Evolutionary conservation across 2,797 vertebrate species (phyloP).

Genomic region (Acanthurus leucopareius): DNA sequence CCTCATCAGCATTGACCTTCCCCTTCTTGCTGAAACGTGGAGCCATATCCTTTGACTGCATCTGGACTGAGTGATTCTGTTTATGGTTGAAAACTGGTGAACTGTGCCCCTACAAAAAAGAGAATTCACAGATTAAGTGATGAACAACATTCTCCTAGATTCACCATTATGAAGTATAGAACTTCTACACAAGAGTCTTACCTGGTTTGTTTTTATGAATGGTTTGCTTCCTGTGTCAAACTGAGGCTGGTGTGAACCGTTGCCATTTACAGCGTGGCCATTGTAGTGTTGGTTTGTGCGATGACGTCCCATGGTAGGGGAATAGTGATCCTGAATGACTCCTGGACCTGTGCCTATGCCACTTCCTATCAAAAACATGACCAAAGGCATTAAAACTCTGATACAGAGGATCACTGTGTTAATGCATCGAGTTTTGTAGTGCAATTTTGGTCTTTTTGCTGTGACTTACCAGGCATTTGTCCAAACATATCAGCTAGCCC

Average conservation of each 20-base stretch:
- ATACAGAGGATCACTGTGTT: background rate
- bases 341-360: slow-evolving; percentile 99
- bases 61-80: slow-evolving; percentile 94
- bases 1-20: slow-evolving; percentile 98
- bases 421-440: too few species aligned
- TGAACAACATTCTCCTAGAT: background rate
- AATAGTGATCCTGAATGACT: slow-evolving; percentile 99
- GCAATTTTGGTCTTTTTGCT: background rate
- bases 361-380: slow-evolving; percentile 83
- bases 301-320: slow-evolving; percentile 98
- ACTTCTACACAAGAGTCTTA: background rate
- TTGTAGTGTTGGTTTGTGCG: slow-evolving; percentile 96
- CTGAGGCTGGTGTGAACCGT: slow-evolving; percentile 91
- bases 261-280: slow-evolving; percentile 93
- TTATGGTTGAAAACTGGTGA: slow-evolving; percentile 97
- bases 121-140: slow-evolving; percentile 7
- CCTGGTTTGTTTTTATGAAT: slow-evolving; percentile 95
- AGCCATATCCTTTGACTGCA: slow-evolving; percentile 97
- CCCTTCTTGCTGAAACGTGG: slow-evolving; percentile 98
- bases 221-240: slow-evolving; percentile 94
- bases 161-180: background rate
- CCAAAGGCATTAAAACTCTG: background rate
- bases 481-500: slow-evolving; percentile 99
- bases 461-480: slow-evolving; percentile 95
- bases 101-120: slow-evolving; percentile 89